Percentiles rank a stretch among this genome's conserved stretches.
Evolutionary conservation across 2,888 invertebrate genomes (phyloP).

Genomic region (Marronus borbonicus): DNA sequence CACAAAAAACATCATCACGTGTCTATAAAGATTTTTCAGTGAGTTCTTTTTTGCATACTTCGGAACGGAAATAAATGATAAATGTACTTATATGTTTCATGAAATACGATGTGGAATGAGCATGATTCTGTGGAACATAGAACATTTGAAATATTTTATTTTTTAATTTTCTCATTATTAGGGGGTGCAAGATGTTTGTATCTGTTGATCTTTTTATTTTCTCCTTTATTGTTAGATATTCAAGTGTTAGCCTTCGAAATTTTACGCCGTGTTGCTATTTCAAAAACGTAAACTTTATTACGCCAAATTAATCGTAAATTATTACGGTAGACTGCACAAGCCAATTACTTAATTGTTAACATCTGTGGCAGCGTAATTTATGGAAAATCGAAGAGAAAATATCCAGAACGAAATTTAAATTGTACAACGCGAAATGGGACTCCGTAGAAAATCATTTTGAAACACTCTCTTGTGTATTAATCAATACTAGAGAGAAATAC

Average conservation of each 20-base stretch:
- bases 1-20: slow-evolving; percentile 34
- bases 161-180: not conserved
- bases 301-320: slow-evolving; percentile 10
- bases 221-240: not conserved
- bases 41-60: slow-evolving; percentile 27
- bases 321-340: not conserved
- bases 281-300: not conserved
- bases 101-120: slow-evolving; percentile 66
- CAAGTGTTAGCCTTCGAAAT: not conserved
- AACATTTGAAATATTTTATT: not conserved
- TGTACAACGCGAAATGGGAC: slow-evolving; percentile 7
- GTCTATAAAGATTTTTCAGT: slow-evolving; percentile 4
- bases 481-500: slow-evolving; percentile 7
- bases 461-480: not conserved
- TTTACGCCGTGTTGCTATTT: too few species aligned
- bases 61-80: slow-evolving; percentile 3
- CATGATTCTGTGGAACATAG: slow-evolving; percentile 58
- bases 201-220: not conserved
- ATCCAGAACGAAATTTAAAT: slow-evolving; percentile 25
- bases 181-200: not conserved
- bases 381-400: slow-evolving; percentile 18
- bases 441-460: slow-evolving; percentile 19
- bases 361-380: slow-evolving; percentile 25
- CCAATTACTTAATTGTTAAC: slow-evolving; percentile 29
- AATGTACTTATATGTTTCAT: too few species aligned